Conservation (phyloP, 2,888 invertebrate species). For the Aphidoletes aphidimyza region DNA sequence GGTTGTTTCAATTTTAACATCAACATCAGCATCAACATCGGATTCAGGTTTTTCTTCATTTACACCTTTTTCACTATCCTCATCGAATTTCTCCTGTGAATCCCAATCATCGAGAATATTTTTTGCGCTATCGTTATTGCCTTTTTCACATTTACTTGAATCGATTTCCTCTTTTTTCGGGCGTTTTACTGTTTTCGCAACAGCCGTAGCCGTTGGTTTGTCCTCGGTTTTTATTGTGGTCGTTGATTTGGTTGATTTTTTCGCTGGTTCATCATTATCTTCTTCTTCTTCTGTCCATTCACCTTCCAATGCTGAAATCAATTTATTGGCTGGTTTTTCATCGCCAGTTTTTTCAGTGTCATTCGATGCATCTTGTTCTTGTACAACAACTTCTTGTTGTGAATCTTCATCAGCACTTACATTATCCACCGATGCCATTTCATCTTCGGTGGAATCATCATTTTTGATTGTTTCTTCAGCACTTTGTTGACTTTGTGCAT, state of each 20-base stretch:
- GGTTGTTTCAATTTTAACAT: background rate
- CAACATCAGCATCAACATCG: background rate
- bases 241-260: constrained; percentile 56
- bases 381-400: constrained; percentile 59
- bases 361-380: constrained; percentile 2
- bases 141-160: background rate
- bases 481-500: constrained; percentile 16
- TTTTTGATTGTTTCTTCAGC: constrained; percentile 58
- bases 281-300: constrained; percentile 65
- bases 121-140: constrained; percentile 1
- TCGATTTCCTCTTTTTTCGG: background rate
- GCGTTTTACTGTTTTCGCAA: background rate
- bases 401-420: constrained; percentile 57
- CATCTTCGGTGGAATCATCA: constrained; percentile 55
- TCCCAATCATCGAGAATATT: constrained; percentile 64
- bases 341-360: constrained; percentile 57
- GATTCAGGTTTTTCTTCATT: constrained; percentile 20
- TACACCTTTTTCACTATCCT: constrained; percentile 37
- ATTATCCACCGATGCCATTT: constrained; percentile 52
- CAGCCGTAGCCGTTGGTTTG: background rate
- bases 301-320: constrained; percentile 58
- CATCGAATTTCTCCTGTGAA: constrained; percentile 62
- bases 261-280: constrained; percentile 56
- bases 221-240: constrained; percentile 37
- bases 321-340: constrained; percentile 63